Evolutionary conservation across 2,797 vertebrate genomes (phyloP).

Genomic region (Pseudopleuronectes americanus): DNA sequence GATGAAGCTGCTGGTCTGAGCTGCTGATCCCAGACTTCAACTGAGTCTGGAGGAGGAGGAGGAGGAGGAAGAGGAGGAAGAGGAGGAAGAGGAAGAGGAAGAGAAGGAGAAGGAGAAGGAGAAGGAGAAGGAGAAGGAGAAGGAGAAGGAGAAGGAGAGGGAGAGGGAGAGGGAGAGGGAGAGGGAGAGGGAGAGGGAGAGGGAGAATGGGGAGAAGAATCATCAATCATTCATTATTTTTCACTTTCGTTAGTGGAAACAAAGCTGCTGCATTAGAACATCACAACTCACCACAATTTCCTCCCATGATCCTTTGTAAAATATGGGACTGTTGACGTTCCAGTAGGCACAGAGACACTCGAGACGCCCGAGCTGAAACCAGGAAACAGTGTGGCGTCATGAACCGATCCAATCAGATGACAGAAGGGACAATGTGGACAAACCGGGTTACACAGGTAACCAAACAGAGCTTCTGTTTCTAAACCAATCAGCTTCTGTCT

Average conservation of each 20-base stretch:
- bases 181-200: too few species aligned
- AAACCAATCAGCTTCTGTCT: background rate
- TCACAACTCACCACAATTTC: constrained; percentile 88
- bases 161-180: too few species aligned
- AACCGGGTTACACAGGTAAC: background rate
- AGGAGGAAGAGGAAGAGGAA: too few species aligned
- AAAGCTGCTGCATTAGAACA: too few species aligned
- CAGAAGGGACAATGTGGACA: background rate
- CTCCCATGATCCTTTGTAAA: constrained; percentile 85
- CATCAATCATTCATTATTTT: background rate
- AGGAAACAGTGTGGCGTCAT: rapidly evolving
- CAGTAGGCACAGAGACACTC: constrained; percentile 94
- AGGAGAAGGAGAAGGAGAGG: too few species aligned
- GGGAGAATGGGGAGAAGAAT: too few species aligned
- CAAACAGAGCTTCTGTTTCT: background rate
- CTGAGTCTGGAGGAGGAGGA: constrained; percentile 55
- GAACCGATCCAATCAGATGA: background rate
- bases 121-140: too few species aligned
- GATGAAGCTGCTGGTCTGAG: constrained; percentile 71
- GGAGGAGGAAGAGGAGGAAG: too few species aligned
- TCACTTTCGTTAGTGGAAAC: too few species aligned
- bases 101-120: too few species aligned
- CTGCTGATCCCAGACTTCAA: constrained; percentile 79
- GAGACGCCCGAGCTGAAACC: constrained; percentile 83
- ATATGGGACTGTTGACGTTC: constrained; percentile 89